A percentile compares a stretch with the other conserved stretches of the same genome.
These are phyloP conservation scores for Prietella phreatophila DNA, from an alignment of 2,113 vertebrate species.

Conservation along the genomic window DNA sequence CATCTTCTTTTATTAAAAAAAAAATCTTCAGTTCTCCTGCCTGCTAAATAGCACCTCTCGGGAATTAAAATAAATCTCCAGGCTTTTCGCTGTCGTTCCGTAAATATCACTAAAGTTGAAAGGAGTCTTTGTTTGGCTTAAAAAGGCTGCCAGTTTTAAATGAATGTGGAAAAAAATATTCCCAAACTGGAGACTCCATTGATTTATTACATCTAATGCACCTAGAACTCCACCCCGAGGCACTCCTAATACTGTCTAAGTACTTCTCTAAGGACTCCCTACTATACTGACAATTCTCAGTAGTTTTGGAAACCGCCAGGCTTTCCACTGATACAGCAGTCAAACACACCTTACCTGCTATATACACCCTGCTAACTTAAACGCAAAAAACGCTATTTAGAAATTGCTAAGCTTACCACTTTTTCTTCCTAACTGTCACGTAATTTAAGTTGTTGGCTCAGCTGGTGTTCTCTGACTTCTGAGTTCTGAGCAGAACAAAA, in stretches of 20 bases:
- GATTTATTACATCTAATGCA: slow-evolving; percentile 3
- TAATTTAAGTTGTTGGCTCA: neutral
- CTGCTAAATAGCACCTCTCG: neutral
- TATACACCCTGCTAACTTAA: neutral
- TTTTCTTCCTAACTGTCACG: neutral
- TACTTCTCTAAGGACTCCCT: neutral
- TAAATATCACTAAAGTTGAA: neutral
- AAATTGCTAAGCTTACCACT: neutral
- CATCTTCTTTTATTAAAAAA: neutral
- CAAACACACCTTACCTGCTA: neutral
- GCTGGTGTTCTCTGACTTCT: neutral
- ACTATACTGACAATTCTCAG: slow-evolving; percentile 8
- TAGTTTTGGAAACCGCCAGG: neutral
- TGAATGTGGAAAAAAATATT: neutral
- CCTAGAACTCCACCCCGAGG: slow-evolving; percentile 9
- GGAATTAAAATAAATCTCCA: neutral
- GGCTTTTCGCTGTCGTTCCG: neutral
- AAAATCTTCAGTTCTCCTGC: neutral
- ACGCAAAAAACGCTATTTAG: neutral
- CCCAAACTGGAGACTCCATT: neutral
- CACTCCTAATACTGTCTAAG: neutral
- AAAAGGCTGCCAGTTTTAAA: neutral
- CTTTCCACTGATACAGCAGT: neutral
- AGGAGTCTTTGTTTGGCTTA: neutral
- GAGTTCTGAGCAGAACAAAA: neutral